Percentiles rank a stretch among this genome's conserved stretches.
Conservation (phyloP, 1,140 invertebrate genomes). For the Mamestra configurata region DNA sequence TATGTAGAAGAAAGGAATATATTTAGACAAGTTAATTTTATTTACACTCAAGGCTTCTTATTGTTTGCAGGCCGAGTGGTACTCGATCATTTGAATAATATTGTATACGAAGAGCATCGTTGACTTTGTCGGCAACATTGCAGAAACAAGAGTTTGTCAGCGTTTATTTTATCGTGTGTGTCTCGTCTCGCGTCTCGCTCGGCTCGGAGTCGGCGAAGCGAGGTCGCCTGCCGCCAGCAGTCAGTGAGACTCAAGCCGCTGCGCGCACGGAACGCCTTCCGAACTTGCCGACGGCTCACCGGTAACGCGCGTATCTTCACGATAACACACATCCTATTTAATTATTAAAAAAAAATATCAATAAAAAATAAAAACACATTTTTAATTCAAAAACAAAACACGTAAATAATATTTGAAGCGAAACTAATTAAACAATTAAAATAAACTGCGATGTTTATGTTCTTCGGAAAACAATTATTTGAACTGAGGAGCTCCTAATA, state of each 20-base stretch:
- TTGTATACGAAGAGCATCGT: constrained; percentile 36
- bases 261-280: constrained; percentile 66
- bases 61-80: constrained; percentile 14
- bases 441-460: constrained; percentile 25
- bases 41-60: constrained; percentile 30
- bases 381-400: constrained; percentile 17
- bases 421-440: constrained; percentile 18
- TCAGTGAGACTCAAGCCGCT: constrained; percentile 71
- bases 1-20: constrained; percentile 22
- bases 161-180: constrained; percentile 54
- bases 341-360: not conserved
- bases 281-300: constrained; percentile 42
- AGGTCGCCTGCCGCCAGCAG: constrained; percentile 41
- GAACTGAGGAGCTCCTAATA: constrained; percentile 29
- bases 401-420: not conserved
- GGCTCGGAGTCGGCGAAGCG: constrained; percentile 33
- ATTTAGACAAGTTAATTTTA: constrained; percentile 27
- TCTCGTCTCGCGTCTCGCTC: constrained; percentile 44
- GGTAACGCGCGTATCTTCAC: constrained; percentile 59
- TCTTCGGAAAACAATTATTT: constrained; percentile 39
- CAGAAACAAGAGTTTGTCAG: constrained; percentile 52
- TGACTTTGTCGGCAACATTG: constrained; percentile 40
- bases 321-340: constrained; percentile 45
- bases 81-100: constrained; percentile 17
- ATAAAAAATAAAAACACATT: constrained; percentile 49